A percentile compares a stretch with the other conserved stretches of the same genome.
These are phyloP conservation scores for Argentina silus DNA, from an alignment of 2,797 vertebrate species.

Conservation along the genomic window DNA sequence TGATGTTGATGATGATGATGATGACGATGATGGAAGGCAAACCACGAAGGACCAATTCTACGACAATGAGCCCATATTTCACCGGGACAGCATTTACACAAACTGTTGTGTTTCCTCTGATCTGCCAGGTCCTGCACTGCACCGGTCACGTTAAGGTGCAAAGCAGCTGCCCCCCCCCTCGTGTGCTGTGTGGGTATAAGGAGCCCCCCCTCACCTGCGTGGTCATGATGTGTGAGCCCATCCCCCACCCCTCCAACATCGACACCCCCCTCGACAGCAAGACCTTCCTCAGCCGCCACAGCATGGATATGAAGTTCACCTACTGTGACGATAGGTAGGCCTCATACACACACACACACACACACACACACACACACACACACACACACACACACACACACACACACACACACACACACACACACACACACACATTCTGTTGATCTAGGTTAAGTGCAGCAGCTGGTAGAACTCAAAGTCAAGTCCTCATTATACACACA, in stretches of 20 bases:
- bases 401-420: not conserved
- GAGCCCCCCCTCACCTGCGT: slow-evolving; percentile 93
- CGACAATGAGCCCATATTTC: too few species aligned
- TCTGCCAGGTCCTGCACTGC: slow-evolving; percentile 91
- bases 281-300: slow-evolving; percentile 96
- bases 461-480: not conserved
- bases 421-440: not conserved
- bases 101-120: not conserved
- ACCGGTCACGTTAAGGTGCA: slow-evolving; percentile 93
- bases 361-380: not conserved
- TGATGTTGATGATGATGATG: too few species aligned
- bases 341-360: not conserved
- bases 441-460: not conserved
- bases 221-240: slow-evolving; percentile 94
- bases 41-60: too few species aligned
- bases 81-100: not conserved
- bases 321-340: slow-evolving; percentile 94
- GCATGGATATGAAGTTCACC: slow-evolving; percentile 99
- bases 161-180: slow-evolving; percentile 81
- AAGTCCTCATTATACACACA: slow-evolving; percentile 2
- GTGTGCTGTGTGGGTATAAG: slow-evolving; percentile 85
- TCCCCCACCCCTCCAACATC: slow-evolving; percentile 94
- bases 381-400: not conserved
- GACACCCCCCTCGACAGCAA: slow-evolving; percentile 95
- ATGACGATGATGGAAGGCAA: too few species aligned